Evolutionary conservation across 2,797 vertebrate genomes (phyloP), one percentile per base, ranked within the genome.

Genomic region (Rhynchonycteris naso): DNA sequence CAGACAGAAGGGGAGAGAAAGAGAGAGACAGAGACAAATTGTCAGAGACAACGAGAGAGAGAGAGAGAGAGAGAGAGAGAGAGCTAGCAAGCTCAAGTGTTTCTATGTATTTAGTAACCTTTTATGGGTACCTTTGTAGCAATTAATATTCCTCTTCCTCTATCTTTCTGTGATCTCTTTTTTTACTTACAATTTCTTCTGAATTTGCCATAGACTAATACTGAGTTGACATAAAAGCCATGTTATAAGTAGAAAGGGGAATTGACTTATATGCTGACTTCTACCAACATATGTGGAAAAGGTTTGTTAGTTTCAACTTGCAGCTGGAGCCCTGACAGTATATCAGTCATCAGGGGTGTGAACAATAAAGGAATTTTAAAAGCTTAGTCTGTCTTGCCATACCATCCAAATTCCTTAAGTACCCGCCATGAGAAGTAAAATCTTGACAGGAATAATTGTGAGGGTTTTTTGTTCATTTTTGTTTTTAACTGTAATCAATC

Each of bases 291-390:
- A 1, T 65, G 68, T 0, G 4, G 24, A 61, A 52, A 68, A 63
- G 50, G 33, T 58, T 52, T 71, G 26, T 71, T 52, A 13, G 76
- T 74, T 65, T 78, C 63, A 26, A n/a, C 65, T 82, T 87, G 81
- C 87, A 88, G 58, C 81, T 80, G 52, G 79, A 92, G 33, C 22
- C 47, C 54, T 91, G 72, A 82, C 22, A 52, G 66, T 38, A 26
- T 56, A 12, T 93, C 91, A 75, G 69, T 96, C 92, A 94, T 76
- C 88, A 61, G 18, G 58, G n/a, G 35, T 74, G 9, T 69, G 84
- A 88, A 71, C 78, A 79, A 28, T 66, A 47, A 79, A 93, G 54
- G 90, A 93, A 96, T 94, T 92, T 90, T 95, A 93, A 93, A 96
- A 97, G 93, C 82, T 56, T 80, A 33, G 72, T 80, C 87, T 68